Evolutionary conservation across 2,888 invertebrate species (phyloP), one percentile per base, ranked within the genome.

Genomic region (Volucella inanis): DNA sequence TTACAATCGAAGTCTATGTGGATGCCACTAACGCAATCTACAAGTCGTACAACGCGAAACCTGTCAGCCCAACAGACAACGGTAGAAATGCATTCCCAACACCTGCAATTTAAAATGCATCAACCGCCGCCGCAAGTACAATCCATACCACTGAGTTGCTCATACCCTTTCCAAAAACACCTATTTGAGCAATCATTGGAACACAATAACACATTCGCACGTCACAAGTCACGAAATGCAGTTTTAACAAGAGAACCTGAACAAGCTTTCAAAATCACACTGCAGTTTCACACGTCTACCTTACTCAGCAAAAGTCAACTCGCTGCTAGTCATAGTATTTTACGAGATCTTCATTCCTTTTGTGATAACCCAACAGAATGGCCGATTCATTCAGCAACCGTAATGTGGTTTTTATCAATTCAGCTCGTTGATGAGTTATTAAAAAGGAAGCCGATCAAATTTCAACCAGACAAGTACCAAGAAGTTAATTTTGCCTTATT

Each of bases 261-360:
- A 11, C 12, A 31, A 54, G 14, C 4, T 31, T 54, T 11, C 54
- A 38, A 54, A n/a, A 31, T 31, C 38, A 12, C n/a, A 9, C 54
- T 6, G 12, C 54, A 54, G 54, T 31, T 54, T n/a, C 54, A 54
- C 11, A 54, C n/a, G 54, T n/a, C 12, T 31, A 31, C 31, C 8
- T 31, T 54, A 12, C 31, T 54, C 31, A 54, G 54, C 31, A 65
- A 41, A 49, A 55, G 31, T 49, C 49, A 65, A 49, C 15, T 61
- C 14, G 61, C 71, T 0, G 49, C 71, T 1, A 12, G 52, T 11
- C 52, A 72, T 8, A 12, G 50, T 1, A 61, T 72, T 38, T 43
- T 47, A 8, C 38, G 43, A 12, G 61, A 72, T 50, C 45, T 72
- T 2, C 52, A 50, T 2, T 8, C n/a, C 10, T 72, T 72, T 9